Evolutionary conservation across 2,113 vertebrate genomes (phyloP).

Genomic region (Salvelinus namaycush): DNA sequence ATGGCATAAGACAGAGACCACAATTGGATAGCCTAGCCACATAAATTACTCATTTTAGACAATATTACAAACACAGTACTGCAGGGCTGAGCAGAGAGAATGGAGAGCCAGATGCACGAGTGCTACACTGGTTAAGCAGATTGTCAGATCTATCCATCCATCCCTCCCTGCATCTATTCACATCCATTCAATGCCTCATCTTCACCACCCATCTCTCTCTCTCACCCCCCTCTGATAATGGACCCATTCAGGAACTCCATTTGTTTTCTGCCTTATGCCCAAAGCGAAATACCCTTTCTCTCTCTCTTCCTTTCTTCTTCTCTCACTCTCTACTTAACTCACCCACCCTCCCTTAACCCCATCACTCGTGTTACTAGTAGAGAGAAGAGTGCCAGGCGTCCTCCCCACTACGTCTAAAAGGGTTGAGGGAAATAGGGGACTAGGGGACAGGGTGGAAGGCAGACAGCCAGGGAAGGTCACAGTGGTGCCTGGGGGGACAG

Average conservation of each 20-base stretch:
- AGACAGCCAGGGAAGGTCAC: constrained; percentile 12
- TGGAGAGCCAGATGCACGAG: constrained; percentile 46
- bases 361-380: not conserved
- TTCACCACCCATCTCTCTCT: constrained; percentile 45
- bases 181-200: constrained; percentile 51
- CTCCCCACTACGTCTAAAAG: not conserved
- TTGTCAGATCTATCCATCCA: constrained; percentile 48
- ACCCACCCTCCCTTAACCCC: not conserved
- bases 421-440: not conserved
- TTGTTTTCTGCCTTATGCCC: constrained; percentile 63
- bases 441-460: constrained; percentile 8
- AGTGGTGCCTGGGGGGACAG: constrained; percentile 4
- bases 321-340: constrained; percentile 11
- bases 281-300: constrained; percentile 51
- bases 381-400: not conserved
- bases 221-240: constrained; percentile 52
- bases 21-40: too few species aligned
- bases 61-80: not conserved
- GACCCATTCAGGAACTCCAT: constrained; percentile 61
- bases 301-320: not conserved
- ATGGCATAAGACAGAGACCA: too few species aligned
- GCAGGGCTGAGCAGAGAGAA: not conserved
- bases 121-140: constrained; percentile 57
- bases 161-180: constrained; percentile 58
- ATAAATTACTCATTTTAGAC: too few species aligned